phyloP scores from a whole-genome alignment of 2,888 invertebrate species.

The Ceramica pisi region DNA sequence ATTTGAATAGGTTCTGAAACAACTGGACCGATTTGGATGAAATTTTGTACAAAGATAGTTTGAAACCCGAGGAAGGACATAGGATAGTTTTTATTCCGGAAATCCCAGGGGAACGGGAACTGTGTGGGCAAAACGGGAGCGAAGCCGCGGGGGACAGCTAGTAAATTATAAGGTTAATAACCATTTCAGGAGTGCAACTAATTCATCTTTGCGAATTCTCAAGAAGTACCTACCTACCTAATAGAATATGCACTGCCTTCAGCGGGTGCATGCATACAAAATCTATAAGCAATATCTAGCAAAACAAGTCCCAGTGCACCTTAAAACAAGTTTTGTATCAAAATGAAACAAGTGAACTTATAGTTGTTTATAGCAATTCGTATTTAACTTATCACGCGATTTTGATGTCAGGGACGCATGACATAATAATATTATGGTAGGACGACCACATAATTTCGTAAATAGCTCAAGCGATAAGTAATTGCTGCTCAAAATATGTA shows the following conservation, averaged over 20 bases:
- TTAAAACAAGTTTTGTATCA: slow-evolving; percentile 14
- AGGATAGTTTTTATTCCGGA: no score
- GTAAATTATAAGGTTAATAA: no score
- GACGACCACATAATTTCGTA: slow-evolving; percentile 16
- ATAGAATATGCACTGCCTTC: neutral
- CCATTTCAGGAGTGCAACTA: no score
- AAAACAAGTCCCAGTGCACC: neutral
- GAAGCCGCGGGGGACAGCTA: no score
- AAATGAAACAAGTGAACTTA: slow-evolving; percentile 18
- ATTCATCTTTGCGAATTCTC: neutral
- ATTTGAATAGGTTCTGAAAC: no score
- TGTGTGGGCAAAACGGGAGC: no score
- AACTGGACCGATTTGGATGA: no score
- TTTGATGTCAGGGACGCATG: slow-evolving; percentile 49
- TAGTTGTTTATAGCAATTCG: slow-evolving; percentile 6
- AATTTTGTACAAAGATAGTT: no score
- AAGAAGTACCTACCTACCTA: no score
- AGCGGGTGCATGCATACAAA: neutral
- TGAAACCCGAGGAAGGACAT: no score
- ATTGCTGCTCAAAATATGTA: slow-evolving; percentile 8
- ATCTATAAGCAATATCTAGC: neutral
- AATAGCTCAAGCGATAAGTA: slow-evolving; percentile 20
- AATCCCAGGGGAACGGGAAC: no score
- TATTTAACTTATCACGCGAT: slow-evolving; percentile 20
- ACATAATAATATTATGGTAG: slow-evolving; percentile 39